Percentiles rank a stretch among this genome's conserved stretches.
These are phyloP conservation scores for Palythoa grandiflora DNA, from an alignment of 92 coral and sea anemone species.

Conservation along the genomic window DNA sequence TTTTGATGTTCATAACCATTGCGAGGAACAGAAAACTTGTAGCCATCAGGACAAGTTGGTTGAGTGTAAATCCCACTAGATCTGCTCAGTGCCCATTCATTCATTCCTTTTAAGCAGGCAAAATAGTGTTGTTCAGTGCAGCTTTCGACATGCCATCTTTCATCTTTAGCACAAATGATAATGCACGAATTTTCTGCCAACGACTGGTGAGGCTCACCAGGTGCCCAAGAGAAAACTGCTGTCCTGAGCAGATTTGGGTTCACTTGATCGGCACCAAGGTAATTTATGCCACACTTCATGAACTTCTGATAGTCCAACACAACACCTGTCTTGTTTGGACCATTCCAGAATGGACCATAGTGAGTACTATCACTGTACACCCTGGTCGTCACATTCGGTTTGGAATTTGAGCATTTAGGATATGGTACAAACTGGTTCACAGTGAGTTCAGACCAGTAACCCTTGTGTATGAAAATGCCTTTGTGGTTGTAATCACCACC, in stretches of 20 bases:
- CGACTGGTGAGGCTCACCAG: slow-evolving; percentile 68
- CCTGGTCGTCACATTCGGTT: slow-evolving; percentile 49
- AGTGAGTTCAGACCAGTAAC: slow-evolving; percentile 77
- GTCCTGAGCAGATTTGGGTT: slow-evolving; percentile 80
- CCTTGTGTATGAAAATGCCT: slow-evolving; percentile 69
- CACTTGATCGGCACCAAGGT: slow-evolving; percentile 86
- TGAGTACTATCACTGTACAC: slow-evolving; percentile 90
- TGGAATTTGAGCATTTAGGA: slow-evolving; percentile 69
- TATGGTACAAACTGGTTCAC: slow-evolving; percentile 57
- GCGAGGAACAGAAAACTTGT: slow-evolving; percentile 75
- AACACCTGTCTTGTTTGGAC: slow-evolving; percentile 81
- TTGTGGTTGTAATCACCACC: slow-evolving; percentile 68
- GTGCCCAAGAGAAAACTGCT: slow-evolving; percentile 89
- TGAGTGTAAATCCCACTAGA: slow-evolving; percentile 54
- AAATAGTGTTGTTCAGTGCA: slow-evolving; percentile 65
- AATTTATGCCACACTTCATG: slow-evolving; percentile 83
- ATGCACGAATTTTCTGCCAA: slow-evolving; percentile 69
- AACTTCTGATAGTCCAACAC: slow-evolving; percentile 68
- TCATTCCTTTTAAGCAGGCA: slow-evolving; percentile 67
- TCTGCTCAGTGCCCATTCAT: slow-evolving; percentile 50
- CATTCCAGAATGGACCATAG: slow-evolving; percentile 87
- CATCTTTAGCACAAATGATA: slow-evolving; percentile 60
- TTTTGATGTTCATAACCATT: slow-evolving; percentile 73
- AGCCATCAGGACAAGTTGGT: slow-evolving; percentile 77
- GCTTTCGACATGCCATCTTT: slow-evolving; percentile 74